Percentiles rank a stretch among this genome's conserved stretches.
Conservation (phyloP, 1,140 invertebrate species). For the Paraescarpia echinospica region DNA sequence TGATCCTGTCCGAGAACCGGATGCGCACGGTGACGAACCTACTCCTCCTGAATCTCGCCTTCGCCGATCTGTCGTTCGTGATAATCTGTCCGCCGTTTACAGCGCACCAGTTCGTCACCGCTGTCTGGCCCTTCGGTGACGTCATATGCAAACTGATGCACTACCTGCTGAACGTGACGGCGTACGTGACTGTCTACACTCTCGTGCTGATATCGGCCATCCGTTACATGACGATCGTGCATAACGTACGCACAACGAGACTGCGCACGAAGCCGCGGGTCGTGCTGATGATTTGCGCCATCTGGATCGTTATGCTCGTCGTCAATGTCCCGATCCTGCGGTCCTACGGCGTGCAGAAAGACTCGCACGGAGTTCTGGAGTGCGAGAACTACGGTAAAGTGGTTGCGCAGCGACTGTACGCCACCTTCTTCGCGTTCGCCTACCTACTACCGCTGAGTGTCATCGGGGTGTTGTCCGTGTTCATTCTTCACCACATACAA, state of each 20-base stretch:
- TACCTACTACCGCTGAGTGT: conserved; percentile 26
- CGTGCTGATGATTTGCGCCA: conserved; percentile 17
- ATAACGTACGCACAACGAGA: conserved; percentile 10
- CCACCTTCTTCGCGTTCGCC: conserved; percentile 30
- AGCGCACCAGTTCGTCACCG: conserved; percentile 27
- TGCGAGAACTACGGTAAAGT: conserved; percentile 22
- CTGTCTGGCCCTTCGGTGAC: conserved; percentile 29
- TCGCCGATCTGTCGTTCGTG: conserved; percentile 67
- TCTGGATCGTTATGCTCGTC: conserved; percentile 17
- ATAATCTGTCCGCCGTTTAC: conserved; percentile 29
- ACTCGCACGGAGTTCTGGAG: background rate
- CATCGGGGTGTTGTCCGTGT: conserved; percentile 24
- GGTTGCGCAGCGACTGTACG: conserved; percentile 22
- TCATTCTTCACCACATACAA: conserved; percentile 26
- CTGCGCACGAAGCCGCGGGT: conserved; percentile 20
- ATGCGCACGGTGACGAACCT: conserved; percentile 68
- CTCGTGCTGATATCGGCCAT: conserved; percentile 90
- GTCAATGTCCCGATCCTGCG: conserved; percentile 21
- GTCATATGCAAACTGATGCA: conserved; percentile 33
- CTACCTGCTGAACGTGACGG: conserved; percentile 67
- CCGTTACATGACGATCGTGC: conserved; percentile 55
- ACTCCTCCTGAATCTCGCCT: conserved; percentile 72
- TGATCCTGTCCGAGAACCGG: conserved; percentile 59
- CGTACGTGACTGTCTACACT: conserved; percentile 88
- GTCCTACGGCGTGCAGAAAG: conserved; percentile 3